Percentiles rank a stretch among this genome's conserved stretches.
Evolutionary conservation across 2,888 invertebrate genomes (phyloP).

Genomic region (Drosophila barbarae): DNA sequence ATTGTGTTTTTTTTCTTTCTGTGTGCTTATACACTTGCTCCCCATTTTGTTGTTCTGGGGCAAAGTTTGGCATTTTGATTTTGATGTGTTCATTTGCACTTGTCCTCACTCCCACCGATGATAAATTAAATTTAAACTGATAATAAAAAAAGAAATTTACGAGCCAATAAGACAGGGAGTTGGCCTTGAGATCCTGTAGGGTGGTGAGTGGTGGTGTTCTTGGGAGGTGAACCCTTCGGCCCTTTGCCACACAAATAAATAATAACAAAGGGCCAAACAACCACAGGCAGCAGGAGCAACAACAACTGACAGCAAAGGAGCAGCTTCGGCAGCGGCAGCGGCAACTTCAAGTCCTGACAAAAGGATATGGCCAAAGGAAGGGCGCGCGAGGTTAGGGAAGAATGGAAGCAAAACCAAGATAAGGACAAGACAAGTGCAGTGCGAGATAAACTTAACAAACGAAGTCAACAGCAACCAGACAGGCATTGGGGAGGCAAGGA

Average conservation of each 20-base stretch:
- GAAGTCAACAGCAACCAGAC: conserved; percentile 51
- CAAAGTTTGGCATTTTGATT: conserved; percentile 56
- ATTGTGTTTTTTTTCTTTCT: not conserved
- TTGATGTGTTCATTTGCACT: conserved; percentile 67
- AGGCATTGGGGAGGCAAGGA: conserved; percentile 7
- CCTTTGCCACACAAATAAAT: conserved; percentile 55
- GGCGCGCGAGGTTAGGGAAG: conserved; percentile 1
- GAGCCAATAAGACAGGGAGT: conserved; percentile 68
- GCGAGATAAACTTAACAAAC: conserved; percentile 65
- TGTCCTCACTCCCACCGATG: conserved; percentile 26
- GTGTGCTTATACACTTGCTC: conserved; percentile 5
- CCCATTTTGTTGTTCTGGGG: conserved; percentile 2
- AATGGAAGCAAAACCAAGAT: conserved; percentile 27
- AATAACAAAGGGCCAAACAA: conserved; percentile 63
- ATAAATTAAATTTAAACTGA: conserved; percentile 73
- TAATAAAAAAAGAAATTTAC: conserved; percentile 70
- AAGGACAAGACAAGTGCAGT: conserved; percentile 62
- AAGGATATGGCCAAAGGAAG: conserved; percentile 6
- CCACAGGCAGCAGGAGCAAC: conserved; percentile 2
- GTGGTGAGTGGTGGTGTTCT: not conserved
- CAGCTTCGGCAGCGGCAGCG: conserved; percentile 14
- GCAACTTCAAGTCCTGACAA: conserved; percentile 30
- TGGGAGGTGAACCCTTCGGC: conserved; percentile 15
- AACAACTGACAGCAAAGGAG: conserved; percentile 23
- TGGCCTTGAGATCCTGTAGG: conserved; percentile 35